Conservation (phyloP, 2,888 invertebrate species). For the Cerastis rubricosa region DNA sequence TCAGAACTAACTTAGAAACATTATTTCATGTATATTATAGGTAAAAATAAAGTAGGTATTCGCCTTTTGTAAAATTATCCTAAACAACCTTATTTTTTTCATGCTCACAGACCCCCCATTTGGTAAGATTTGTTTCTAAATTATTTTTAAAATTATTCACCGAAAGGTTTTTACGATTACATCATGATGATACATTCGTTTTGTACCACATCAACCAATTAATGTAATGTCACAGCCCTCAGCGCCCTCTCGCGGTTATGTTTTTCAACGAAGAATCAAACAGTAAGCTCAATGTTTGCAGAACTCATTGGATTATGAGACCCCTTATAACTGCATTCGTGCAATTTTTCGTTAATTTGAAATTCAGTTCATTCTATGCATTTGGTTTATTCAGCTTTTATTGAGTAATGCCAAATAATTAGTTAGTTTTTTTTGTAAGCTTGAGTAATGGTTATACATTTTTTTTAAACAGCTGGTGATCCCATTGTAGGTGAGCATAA, state of each 20-base stretch:
- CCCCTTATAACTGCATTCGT: background rate
- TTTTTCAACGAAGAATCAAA: background rate
- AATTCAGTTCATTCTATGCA: background rate
- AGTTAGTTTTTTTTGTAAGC: background rate
- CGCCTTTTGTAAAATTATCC: background rate
- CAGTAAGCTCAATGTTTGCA: background rate
- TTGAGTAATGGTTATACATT: background rate
- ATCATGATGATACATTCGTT: background rate
- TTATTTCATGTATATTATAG: background rate
- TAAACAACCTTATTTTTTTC: conserved; percentile 8
- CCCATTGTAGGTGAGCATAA: conserved; percentile 6
- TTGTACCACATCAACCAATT: background rate
- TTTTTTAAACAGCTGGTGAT: conserved; percentile 3
- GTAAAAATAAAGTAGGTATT: background rate
- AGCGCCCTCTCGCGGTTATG: background rate
- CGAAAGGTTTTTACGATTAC: background rate
- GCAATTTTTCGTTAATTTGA: background rate
- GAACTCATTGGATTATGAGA: background rate
- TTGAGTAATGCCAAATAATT: background rate
- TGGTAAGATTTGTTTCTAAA: conserved; percentile 11
- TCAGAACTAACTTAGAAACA: background rate
- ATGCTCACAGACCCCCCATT: conserved; percentile 28
- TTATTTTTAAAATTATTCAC: background rate
- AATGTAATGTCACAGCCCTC: background rate
- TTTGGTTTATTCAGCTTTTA: background rate